Conservation (phyloP, 2,888 invertebrate species). For the Acanthosoma haemorrhoidale region DNA sequence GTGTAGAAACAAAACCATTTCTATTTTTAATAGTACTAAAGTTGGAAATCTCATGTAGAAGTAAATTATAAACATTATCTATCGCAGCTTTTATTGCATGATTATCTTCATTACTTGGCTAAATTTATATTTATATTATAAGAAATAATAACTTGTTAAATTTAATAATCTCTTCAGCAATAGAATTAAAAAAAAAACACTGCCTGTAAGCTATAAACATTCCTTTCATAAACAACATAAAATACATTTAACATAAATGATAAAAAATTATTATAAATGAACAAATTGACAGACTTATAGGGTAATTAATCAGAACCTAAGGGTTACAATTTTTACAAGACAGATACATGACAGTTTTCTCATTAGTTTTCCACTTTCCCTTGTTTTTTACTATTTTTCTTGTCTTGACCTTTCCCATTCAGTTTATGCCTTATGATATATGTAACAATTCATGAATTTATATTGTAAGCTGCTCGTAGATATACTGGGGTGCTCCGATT, state of each 20-base stretch:
- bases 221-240: too few species aligned
- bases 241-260: conserved; percentile 6
- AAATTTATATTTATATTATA: background rate
- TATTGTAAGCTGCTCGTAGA: conserved; percentile 18
- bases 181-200: too few species aligned
- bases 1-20: background rate
- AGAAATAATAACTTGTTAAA: background rate
- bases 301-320: background rate
- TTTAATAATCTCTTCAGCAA: background rate
- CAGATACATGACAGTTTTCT: background rate
- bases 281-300: background rate
- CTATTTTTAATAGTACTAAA: background rate
- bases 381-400: background rate
- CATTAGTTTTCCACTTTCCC: background rate
- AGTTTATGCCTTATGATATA: background rate
- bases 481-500: conserved; percentile 13
- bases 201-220: too few species aligned
- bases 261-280: background rate
- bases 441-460: background rate
- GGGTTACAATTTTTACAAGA: background rate
- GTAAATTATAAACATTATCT: background rate
- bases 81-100: background rate
- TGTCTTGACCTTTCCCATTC: conserved; percentile 20
- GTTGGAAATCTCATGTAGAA: conserved; percentile 4
- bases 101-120: background rate